Conservation (phyloP, 2,113 vertebrate genomes). For the Epinephelus fuscoguttatus region DNA sequence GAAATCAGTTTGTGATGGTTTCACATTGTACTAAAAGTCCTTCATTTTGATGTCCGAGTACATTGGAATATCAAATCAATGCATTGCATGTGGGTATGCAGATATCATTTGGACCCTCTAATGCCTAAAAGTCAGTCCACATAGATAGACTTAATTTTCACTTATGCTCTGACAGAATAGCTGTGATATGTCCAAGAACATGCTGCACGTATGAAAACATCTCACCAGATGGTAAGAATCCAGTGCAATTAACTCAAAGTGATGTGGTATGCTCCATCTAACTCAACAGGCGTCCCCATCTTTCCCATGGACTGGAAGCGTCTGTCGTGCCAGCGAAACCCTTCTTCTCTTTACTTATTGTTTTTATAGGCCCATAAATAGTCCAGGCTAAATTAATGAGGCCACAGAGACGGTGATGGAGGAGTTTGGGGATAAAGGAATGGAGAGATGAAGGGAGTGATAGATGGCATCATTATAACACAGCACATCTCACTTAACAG, state of each 20-base stretch:
- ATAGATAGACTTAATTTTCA: slow-evolving; percentile 22
- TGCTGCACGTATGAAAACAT: slow-evolving; percentile 68
- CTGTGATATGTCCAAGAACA: slow-evolving; percentile 48
- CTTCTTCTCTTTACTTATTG: slow-evolving; percentile 71
- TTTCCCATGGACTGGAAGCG: slow-evolving; percentile 67
- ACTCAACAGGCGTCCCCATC: slow-evolving; percentile 57
- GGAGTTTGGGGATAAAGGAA: slow-evolving; percentile 72
- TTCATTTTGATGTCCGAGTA: background rate
- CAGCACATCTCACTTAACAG: slow-evolving; percentile 81
- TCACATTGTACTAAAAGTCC: background rate
- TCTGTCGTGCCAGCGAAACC: slow-evolving; percentile 65
- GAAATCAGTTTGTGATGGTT: no score
- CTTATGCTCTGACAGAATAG: slow-evolving; percentile 14
- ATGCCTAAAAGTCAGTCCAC: background rate
- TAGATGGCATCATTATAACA: slow-evolving; percentile 83
- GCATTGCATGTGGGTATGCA: background rate
- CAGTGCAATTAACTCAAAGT: slow-evolving; percentile 71
- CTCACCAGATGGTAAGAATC: slow-evolving; percentile 78
- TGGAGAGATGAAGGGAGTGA: slow-evolving; percentile 80
- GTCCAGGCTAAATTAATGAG: slow-evolving; percentile 79
- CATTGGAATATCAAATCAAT: background rate
- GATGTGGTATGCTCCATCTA: slow-evolving; percentile 62
- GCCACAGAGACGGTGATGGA: slow-evolving; percentile 75
- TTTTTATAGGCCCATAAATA: slow-evolving; percentile 81
- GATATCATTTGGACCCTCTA: background rate